phyloP scores from a whole-genome alignment of 2,113 vertebrate species.

The Calidris pygmaea region DNA sequence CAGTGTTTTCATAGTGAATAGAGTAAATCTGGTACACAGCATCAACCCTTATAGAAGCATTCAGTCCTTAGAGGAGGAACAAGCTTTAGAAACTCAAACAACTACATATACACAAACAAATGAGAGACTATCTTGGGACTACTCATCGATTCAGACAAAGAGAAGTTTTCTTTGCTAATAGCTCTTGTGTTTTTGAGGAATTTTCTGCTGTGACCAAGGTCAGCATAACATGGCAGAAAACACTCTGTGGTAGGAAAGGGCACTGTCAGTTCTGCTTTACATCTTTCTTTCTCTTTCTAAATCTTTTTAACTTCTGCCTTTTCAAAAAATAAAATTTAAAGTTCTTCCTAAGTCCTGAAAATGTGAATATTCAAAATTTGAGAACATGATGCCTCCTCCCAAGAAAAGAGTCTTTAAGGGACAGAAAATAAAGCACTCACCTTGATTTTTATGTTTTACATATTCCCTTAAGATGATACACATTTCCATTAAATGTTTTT shows the following conservation, averaged over 20 bases:
- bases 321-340: neutral
- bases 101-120: neutral
- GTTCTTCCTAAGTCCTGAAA: neutral
- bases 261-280: neutral
- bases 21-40: neutral
- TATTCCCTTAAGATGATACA: neutral
- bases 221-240: conserved; percentile 3
- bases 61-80: neutral
- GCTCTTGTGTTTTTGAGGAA: neutral
- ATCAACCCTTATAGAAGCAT: neutral
- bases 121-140: neutral
- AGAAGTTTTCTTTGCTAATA: conserved; percentile 44
- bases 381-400: neutral
- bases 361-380: neutral
- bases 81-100: conserved; percentile 14
- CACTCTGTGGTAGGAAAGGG: neutral
- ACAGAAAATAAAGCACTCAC: neutral
- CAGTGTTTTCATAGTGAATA: conserved; percentile 9
- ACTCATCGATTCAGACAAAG: neutral
- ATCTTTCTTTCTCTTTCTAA: neutral
- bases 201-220: conserved; percentile 20
- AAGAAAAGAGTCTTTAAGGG: neutral
- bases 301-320: neutral
- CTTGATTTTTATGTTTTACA: neutral
- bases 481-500: neutral